These are phyloP conservation scores for Aspiorhynchus laticeps DNA, from an alignment of 2,113 vertebrate species.

Conservation along the genomic window DNA sequence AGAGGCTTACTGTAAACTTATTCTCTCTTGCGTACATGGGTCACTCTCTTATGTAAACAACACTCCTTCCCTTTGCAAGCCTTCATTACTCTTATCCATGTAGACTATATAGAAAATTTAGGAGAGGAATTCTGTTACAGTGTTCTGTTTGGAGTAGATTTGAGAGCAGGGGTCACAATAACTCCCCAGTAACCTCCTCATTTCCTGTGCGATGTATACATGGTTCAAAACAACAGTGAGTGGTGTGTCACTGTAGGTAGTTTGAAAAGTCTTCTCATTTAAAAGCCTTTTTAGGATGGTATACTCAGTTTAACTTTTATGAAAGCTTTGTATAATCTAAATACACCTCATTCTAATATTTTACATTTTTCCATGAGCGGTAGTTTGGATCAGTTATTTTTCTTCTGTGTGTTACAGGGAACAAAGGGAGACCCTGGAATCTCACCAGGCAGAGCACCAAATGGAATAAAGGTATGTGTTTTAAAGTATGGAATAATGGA, in stretches of 20 bases:
- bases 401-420: constrained; percentile 81
- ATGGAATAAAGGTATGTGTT: constrained; percentile 85
- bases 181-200: not conserved
- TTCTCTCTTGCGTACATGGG: constrained; percentile 63
- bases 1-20: constrained; percentile 67
- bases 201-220: not conserved
- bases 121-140: not conserved
- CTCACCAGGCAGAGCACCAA: constrained; percentile 84
- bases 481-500: too few relatives aligned
- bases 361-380: not conserved
- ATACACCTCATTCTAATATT: not conserved
- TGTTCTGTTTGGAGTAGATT: not conserved
- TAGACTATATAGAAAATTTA: constrained; percentile 38
- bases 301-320: not conserved
- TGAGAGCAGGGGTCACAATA: constrained; percentile 1
- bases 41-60: constrained; percentile 67
- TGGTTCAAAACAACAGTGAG: constrained; percentile 4
- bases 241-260: constrained; percentile 11
- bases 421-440: constrained; percentile 92
- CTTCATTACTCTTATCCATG: constrained; percentile 36
- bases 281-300: not conserved
- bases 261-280: not conserved
- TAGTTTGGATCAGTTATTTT: constrained; percentile 29
- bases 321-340: not conserved
- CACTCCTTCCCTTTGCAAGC: constrained; percentile 15